phyloP scores from a whole-genome alignment of 2,113 vertebrate genomes.

The Pseudonaja textilis region DNA sequence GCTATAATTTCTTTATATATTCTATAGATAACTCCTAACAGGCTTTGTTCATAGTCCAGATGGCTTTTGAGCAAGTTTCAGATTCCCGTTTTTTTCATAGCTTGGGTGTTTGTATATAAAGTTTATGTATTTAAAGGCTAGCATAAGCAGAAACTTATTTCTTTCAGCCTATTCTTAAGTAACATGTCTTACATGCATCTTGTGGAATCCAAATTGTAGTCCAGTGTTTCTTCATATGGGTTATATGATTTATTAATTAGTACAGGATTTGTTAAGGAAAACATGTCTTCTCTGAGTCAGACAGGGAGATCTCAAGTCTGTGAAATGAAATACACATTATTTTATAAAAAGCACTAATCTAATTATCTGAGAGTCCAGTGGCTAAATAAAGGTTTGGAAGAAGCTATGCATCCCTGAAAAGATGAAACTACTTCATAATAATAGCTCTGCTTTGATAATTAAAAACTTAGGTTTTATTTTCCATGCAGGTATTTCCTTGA shows the following conservation, averaged over 20 bases:
- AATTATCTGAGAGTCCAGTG: neutral
- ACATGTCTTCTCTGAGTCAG: neutral
- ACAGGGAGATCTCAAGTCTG: neutral
- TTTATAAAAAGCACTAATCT: neutral
- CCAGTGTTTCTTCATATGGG: neutral
- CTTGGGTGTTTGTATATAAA: neutral
- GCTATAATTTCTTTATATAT: neutral
- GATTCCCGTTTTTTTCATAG: neutral
- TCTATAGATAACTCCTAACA: neutral
- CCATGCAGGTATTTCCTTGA: neutral
- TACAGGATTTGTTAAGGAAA: neutral
- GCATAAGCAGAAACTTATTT: neutral
- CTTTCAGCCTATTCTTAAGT: neutral
- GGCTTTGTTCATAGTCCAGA: neutral
- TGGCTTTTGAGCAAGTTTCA: neutral
- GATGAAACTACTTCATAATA: neutral
- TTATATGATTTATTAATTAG: neutral
- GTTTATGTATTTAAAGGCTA: neutral
- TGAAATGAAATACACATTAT: neutral
- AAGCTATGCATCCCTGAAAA: neutral
- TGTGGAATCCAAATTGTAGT: neutral
- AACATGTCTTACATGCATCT: neutral
- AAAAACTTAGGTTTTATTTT: neutral
- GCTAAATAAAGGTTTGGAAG: neutral
- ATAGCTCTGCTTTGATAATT: neutral